phyloP scores from a whole-genome alignment of 2,113 vertebrate species.

The Platichthys stellatus region DNA sequence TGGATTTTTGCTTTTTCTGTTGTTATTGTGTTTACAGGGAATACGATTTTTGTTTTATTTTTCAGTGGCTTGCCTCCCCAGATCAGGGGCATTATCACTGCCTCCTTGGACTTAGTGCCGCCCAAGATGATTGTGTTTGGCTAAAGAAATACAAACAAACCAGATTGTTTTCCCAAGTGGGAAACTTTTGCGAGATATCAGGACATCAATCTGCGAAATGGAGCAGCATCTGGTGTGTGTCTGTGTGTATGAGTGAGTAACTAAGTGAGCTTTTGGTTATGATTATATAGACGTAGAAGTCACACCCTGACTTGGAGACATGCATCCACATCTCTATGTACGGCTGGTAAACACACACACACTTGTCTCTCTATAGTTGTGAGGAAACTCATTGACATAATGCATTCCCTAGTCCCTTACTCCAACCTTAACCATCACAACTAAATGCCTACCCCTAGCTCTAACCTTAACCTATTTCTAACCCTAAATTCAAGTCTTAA shows the following conservation, averaged over 20 bases:
- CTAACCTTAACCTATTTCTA: too few relatives aligned
- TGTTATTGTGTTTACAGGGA: background rate
- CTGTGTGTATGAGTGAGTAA: slow-evolving; percentile 2
- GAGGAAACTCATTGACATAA: background rate
- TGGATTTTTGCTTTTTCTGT: background rate
- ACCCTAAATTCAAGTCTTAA: too few relatives aligned
- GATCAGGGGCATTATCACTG: background rate
- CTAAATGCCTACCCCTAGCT: too few relatives aligned
- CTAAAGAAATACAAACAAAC: background rate
- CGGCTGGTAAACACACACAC: background rate
- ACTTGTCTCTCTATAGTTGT: too few relatives aligned
- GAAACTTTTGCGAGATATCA: too few relatives aligned
- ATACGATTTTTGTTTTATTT: background rate
- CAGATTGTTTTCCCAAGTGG: too few relatives aligned
- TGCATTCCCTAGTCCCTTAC: too few relatives aligned
- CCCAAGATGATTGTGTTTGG: background rate
- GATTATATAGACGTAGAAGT: slow-evolving; percentile 50
- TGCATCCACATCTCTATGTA: slow-evolving; percentile 19
- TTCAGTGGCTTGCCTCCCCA: background rate
- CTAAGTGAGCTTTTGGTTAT: slow-evolving; percentile 30
- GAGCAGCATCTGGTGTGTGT: slow-evolving; percentile 46
- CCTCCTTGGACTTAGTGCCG: background rate
- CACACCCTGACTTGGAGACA: slow-evolving; percentile 50
- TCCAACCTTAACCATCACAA: too few relatives aligned
- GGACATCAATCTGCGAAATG: slow-evolving; percentile 28